phyloP scores from a whole-genome alignment of 1,140 invertebrate species.

The Piezodorus guildinii region DNA sequence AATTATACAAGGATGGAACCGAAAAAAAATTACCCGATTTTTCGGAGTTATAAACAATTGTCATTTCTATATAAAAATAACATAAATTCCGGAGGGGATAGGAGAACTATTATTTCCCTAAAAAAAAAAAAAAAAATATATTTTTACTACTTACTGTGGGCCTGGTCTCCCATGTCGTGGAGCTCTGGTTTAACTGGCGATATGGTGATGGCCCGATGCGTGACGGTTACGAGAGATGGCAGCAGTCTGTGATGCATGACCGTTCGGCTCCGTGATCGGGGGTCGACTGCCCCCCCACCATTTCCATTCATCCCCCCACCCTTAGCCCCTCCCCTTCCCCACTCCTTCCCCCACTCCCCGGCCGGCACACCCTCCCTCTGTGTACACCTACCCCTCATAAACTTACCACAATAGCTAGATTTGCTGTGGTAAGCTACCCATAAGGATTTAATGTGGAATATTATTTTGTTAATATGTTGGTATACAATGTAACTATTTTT shows the following conservation, averaged over 20 bases:
- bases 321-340: neutral
- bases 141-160: slow-evolving; percentile 24
- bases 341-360: neutral
- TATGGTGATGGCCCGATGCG: slow-evolving; percentile 22
- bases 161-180: slow-evolving; percentile 24
- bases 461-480: no score
- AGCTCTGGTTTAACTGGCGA: slow-evolving; percentile 25
- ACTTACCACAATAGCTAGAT: no score
- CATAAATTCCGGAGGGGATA: neutral
- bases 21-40: no score
- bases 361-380: neutral
- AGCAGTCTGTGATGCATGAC: slow-evolving; percentile 24
- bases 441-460: no score
- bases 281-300: slow-evolving; percentile 12
- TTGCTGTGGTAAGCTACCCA: no score
- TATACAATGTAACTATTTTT: no score
- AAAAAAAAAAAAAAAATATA: neutral
- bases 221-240: slow-evolving; percentile 22
- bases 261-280: neutral
- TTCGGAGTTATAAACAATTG: neutral
- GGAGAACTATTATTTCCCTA: no score
- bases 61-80: neutral
- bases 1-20: no score
- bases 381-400: neutral
- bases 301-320: neutral